Percentiles rank a stretch among this genome's conserved stretches.
Evolutionary conservation across 2,888 invertebrate species (phyloP).

Genomic region (Plebejus melissa): DNA sequence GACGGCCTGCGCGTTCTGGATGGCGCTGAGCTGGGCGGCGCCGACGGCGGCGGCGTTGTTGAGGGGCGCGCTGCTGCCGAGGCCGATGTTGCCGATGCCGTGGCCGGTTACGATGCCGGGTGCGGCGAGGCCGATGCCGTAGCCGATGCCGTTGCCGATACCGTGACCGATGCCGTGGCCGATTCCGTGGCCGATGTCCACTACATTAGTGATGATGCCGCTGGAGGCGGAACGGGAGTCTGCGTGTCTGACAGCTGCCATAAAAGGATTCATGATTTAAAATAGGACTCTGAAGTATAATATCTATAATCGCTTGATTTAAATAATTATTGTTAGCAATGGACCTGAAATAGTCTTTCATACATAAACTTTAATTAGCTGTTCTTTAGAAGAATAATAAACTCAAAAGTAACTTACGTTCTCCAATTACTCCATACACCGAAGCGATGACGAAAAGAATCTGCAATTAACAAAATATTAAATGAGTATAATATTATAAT

Average conservation of each 20-base stretch:
- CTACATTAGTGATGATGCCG: conserved; percentile 42
- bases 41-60: conserved; percentile 67
- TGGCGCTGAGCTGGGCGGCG: conserved; percentile 68
- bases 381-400: not conserved
- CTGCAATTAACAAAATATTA: conserved; percentile 42
- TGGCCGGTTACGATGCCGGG: conserved; percentile 26
- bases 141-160: conserved; percentile 26
- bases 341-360: too few species aligned
- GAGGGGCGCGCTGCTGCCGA: conserved; percentile 46
- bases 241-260: conserved; percentile 32
- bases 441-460: conserved; percentile 68
- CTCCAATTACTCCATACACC: conserved; percentile 62
- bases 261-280: too few species aligned
- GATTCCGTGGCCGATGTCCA: conserved; percentile 31
- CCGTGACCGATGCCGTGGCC: conserved; percentile 27
- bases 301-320: too few species aligned
- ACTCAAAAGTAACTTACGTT: conserved; percentile 47
- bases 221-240: conserved; percentile 53
- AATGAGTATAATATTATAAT: not conserved
- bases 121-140: conserved; percentile 29
- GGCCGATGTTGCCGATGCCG: conserved; percentile 31
- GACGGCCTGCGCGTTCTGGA: conserved; percentile 70
- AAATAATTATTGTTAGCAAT: too few species aligned
- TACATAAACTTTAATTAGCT: too few species aligned
- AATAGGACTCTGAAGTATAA: too few species aligned